Base-by-base conservation (phyloP, 2,113 vertebrate genomes). In the Rhipidura dahli region DNA sequence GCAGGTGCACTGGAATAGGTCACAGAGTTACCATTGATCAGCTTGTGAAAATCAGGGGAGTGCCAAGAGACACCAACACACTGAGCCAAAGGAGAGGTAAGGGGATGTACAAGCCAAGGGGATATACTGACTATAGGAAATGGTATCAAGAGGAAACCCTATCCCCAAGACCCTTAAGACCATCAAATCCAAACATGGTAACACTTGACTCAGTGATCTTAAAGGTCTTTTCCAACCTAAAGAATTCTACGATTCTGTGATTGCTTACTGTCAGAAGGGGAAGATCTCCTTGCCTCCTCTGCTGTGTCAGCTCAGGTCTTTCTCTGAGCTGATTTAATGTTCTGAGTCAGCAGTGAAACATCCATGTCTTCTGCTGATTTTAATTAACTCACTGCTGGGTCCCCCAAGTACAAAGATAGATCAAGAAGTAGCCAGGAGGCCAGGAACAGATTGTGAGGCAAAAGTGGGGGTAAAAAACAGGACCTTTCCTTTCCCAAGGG, bases 31-130 rank as follows among this genome's bases (percentile, higher is more conserved):
- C 19, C n/a, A 20, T 0, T 9, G 16, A 42, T 37, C 31, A 85
- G 13, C 27, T 33, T 47, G 33, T 65, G 7, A 42, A 56, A 69
- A 54, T 42, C 47, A 47, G 2, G 3, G 6, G 17, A 73, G 35
- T 15, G 9, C 42, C 42, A 57, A 31, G 30, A 73, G 21, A 79
- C 1, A 0, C 10, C 47, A 88, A 17, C 19, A 45, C 0, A 0
- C 18, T 26, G 30, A 83, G 39, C 7, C 30, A 60, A 68, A 60
- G 24, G 12, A 80, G 30, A 70, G 9, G 10, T 53, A 82, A 64
- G 13, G 17, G 26, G 17, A 81, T 35, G 23, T 12, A 75, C 49
- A 19, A 42, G 56, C 21, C 24, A 50, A 31, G 54, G 31, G 12
- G 42, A 44, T 17, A 17, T 44, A 44, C 17, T 2, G 2, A n/a